phyloP scores from a whole-genome alignment of 2,113 vertebrate genomes.

The Struthidea cinerea region DNA sequence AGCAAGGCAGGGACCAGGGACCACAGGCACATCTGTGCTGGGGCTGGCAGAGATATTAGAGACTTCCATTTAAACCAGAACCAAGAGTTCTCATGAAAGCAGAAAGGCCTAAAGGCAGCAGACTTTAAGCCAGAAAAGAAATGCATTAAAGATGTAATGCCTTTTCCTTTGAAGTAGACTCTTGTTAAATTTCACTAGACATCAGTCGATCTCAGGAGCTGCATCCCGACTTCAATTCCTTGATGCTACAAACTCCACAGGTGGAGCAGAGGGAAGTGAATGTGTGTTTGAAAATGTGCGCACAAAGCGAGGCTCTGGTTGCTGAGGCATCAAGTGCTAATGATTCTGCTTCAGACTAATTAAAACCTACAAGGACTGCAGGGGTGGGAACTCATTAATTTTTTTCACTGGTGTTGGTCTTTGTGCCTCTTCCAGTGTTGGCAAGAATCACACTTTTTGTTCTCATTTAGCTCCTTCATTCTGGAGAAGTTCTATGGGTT shows the following conservation, averaged over 20 bases:
- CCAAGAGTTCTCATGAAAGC: neutral
- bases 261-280: neutral
- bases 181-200: neutral
- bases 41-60: neutral
- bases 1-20: neutral
- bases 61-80: neutral
- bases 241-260: neutral
- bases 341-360: neutral
- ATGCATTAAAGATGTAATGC: neutral
- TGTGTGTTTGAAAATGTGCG: neutral
- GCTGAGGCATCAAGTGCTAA: neutral
- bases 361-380: neutral
- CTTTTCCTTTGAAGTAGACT: conserved; percentile 18
- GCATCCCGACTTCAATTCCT: neutral
- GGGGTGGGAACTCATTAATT: neutral
- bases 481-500: neutral
- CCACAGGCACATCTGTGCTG: rapidly evolving
- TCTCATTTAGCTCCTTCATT: neutral
- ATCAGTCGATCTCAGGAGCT: neutral
- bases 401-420: conserved; percentile 1
- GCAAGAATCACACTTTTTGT: neutral
- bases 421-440: neutral
- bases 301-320: neutral
- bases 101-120: neutral
- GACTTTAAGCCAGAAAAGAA: neutral